These are phyloP conservation scores for Psophia crepitans DNA, from an alignment of 2,113 vertebrate species.

Conservation along the genomic window DNA sequence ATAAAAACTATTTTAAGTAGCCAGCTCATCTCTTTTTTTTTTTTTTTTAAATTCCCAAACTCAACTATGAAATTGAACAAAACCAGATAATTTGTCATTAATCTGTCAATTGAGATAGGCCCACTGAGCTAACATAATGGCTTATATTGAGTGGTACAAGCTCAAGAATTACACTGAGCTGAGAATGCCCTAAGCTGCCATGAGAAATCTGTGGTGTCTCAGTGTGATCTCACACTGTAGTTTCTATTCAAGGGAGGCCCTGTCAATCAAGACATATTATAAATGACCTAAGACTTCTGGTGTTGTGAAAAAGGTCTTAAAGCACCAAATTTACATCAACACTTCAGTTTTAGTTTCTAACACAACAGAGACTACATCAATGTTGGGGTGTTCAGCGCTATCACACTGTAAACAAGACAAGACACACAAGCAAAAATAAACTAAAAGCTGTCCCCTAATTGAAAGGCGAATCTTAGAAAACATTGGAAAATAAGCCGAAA, in stretches of 20 bases:
- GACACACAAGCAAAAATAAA: background rate
- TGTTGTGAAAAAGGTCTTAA: background rate
- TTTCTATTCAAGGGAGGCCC: background rate
- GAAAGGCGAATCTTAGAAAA: background rate
- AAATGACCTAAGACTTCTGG: background rate
- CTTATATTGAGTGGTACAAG: background rate
- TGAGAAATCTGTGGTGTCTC: background rate
- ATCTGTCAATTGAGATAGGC: background rate
- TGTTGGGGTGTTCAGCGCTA: background rate
- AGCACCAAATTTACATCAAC: fast-evolving
- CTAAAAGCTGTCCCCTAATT: background rate
- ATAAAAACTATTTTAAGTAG: background rate
- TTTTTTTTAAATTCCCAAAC: background rate
- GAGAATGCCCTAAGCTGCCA: background rate
- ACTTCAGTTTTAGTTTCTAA: background rate
- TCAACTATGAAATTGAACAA: background rate
- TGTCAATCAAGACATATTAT: background rate
- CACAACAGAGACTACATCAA: background rate
- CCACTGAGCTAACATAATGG: background rate
- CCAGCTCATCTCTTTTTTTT: background rate
- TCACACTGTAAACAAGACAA: background rate
- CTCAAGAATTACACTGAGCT: background rate
- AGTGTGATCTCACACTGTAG: background rate
- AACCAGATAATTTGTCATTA: background rate
- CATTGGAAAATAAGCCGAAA: background rate